phyloP scores from a whole-genome alignment of 1,140 invertebrate genomes.

The Heterodera carotae region DNA sequence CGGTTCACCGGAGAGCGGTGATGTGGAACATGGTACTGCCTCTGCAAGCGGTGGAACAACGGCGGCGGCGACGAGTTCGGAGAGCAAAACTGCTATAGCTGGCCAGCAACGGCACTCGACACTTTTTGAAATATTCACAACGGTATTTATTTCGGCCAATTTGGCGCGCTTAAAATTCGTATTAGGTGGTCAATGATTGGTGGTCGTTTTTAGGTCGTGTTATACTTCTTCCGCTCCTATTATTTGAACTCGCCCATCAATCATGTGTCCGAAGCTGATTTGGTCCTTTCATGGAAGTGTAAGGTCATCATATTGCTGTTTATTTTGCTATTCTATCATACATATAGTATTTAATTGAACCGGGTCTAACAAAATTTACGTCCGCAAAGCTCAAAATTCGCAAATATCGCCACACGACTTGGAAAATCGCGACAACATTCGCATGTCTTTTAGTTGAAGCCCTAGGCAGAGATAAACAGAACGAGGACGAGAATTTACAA shows the following conservation, averaged over 20 bases:
- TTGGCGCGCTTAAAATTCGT: not conserved
- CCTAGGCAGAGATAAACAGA: too few species aligned
- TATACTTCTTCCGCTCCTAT: conserved; percentile 63
- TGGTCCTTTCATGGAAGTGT: conserved; percentile 59
- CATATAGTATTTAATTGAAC: too few species aligned
- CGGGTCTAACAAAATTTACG: too few species aligned
- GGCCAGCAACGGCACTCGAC: conserved; percentile 44
- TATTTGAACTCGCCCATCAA: conserved; percentile 64
- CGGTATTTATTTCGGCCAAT: conserved; percentile 8
- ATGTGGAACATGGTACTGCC: conserved; percentile 9
- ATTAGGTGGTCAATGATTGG: not conserved
- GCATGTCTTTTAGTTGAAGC: too few species aligned
- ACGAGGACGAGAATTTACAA: too few species aligned
- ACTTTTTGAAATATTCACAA: conserved; percentile 48
- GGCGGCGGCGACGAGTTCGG: not conserved
- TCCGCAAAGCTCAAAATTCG: too few species aligned
- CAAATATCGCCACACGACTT: too few species aligned
- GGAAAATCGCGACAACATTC: too few species aligned
- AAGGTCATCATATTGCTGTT: conserved; percentile 40
- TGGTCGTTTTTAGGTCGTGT: conserved; percentile 54
- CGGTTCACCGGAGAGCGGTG: not conserved
- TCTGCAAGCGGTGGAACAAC: conserved; percentile 16
- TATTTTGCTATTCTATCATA: not conserved
- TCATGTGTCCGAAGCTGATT: conserved; percentile 53
- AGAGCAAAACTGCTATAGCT: conserved; percentile 28